Base-by-base conservation (phyloP, 1,140 invertebrate genomes). In the Scylla paramamosain region DNA sequence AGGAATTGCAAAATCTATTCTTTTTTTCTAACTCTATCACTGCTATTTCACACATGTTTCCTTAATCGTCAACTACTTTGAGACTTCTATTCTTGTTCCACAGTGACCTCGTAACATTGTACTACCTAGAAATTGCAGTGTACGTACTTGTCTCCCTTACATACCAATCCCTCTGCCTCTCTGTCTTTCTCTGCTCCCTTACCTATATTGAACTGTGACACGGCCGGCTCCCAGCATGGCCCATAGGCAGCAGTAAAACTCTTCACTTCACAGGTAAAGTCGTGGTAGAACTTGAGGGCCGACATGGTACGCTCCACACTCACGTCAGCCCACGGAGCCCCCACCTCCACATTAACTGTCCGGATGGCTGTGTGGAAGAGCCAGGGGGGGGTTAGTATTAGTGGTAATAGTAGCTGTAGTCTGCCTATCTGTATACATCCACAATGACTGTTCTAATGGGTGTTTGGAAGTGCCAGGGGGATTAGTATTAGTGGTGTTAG, bases 181-280 rank as follows among this genome's bases (percentile, higher is more conserved):
- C 67, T n/a, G 7, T 77, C 67, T n/a, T 8, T n/a, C 67, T 20
- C 25, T n/a, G 1, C 46, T 97, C 98, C 97, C 96, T 97, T 96
- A 97, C 98, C 98, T 25, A 99, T 97, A 97, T 99, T 99, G 96
- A 99, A 99, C 96, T 99, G 99, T 0, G 99, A 59, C 96, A 99
- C 98, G 0, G 99, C 98, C 0, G 99, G 99, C 96, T 99, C 99
- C 99, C 99, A 99, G 97, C 99, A 99, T 0, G 99, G 99, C 0
- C 99, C 99, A 97, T 99, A 99, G 0, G 99, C 99, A 96, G 99
- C 98, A 96, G 98, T 98, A 96, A 98, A 99, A 95, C 98, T 98
- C 91, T 98, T 98, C 95, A 99, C 98, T 96, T 99, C 99, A 97
- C 98, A 99, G 97, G 99, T 99, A n/a, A 99, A 98, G 97, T 99